Conservation (phyloP, 92 coral and sea anemone genomes). For the Porites cylindrica region DNA sequence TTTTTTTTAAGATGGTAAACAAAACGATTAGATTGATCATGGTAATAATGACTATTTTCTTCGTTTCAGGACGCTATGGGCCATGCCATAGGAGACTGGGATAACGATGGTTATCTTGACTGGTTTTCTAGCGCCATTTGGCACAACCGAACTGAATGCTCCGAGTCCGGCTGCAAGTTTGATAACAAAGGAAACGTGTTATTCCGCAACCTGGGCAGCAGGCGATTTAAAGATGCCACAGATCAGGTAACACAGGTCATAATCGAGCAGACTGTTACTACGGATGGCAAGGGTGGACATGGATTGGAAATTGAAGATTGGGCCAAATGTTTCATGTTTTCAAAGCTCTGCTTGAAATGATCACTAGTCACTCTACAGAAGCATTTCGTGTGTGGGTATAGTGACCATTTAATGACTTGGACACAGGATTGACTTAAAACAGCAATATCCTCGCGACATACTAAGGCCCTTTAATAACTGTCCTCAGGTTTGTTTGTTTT, state of each 20-base stretch:
- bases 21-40: background rate
- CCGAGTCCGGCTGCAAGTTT: constrained; percentile 82
- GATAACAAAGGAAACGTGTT: constrained; percentile 88
- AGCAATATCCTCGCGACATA: too few species aligned
- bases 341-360: too few species aligned
- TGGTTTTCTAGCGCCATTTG: constrained; percentile 96
- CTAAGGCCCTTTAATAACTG: too few species aligned
- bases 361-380: too few species aligned
- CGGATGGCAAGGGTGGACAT: too few species aligned
- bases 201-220: constrained; percentile 84
- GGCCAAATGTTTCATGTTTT: too few species aligned
- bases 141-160: constrained; percentile 84
- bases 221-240: constrained; percentile 80
- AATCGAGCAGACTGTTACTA: background rate
- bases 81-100: constrained; percentile 98
- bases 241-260: constrained; percentile 49
- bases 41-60: background rate
- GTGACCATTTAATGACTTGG: too few species aligned
- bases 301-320: too few species aligned
- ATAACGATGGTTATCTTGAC: constrained; percentile 89
- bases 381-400: too few species aligned
- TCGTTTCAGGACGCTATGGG: constrained; percentile 95
- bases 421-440: too few species aligned
- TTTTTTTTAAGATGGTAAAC: too few species aligned
- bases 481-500: background rate